Base-by-base conservation (phyloP, 1,140 invertebrate species). In the Temnothorax longispinosus region DNA sequence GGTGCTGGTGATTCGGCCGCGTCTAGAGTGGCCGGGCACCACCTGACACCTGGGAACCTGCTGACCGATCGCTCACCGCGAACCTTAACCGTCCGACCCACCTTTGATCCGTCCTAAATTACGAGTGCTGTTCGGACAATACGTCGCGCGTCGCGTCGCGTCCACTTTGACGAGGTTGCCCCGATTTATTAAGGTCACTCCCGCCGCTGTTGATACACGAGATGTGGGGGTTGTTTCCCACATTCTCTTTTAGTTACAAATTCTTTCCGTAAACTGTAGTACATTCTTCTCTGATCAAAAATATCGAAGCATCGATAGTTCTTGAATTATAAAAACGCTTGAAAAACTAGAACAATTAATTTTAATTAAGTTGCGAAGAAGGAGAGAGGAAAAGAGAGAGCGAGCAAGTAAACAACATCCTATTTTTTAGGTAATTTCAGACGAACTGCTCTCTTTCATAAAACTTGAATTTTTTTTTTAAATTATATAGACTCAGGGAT, bases 101-200 rank as follows among this genome's bases (percentile, higher is more conserved):
- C 67, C 80, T 74, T 84, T 84, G 82, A 85, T 85, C 72, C 74
- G 47, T 77, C 38, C 60, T 56, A 54, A 78, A 78, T 85, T 85
- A 85, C 74, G 52, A 76, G 44, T 58, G 8, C 18, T 6, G 52
- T 47, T 38, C 27, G 38, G n/a, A 58, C 81, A n/a, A 76, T 85
- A 62, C 56, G 47, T 47, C 15, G 21, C n/a, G 27, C 27, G 27
- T 27, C 27, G 27, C 27, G 35, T 27, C 32, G 21, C 35, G 62
- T 52, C 60, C 47, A 64, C 18, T 15, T 7, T 71, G 82, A 54
- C 56, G 10, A 52, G 35, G 27, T 65, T 52, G 41, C 44, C 5
- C 32, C 32, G 50, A 65, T 85, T 67, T 65, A 41, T 85, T 85
- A 85, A 78, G 21, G n/a, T 65, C 54, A 18, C 56, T 75, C 38